These are phyloP conservation scores for Clupea harengus DNA, from an alignment of 2,113 vertebrate genomes.

Conservation along the genomic window DNA sequence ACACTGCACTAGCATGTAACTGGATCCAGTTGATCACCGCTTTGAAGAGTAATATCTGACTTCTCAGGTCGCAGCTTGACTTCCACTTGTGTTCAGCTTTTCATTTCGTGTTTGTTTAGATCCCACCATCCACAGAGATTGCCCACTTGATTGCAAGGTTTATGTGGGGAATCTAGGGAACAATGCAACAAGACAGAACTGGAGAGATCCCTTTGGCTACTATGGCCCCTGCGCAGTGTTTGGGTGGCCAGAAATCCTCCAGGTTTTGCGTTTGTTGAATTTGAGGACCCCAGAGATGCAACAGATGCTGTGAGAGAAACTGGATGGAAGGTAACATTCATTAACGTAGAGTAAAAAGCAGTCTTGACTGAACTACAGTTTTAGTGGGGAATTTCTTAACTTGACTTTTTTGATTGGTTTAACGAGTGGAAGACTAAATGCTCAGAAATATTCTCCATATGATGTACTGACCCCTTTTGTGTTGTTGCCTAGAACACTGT, in stretches of 20 bases:
- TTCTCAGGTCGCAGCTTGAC: too few relatives aligned
- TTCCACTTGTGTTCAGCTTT: background rate
- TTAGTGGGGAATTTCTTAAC: too few relatives aligned
- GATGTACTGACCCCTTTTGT: background rate
- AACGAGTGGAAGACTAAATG: background rate
- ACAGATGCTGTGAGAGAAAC: conserved; percentile 96
- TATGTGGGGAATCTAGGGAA: conserved; percentile 98
- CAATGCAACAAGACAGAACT: conserved; percentile 96
- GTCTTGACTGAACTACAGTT: too few relatives aligned
- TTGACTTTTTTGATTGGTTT: background rate
- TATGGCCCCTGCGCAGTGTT: conserved; percentile 92
- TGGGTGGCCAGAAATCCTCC: conserved; percentile 97
- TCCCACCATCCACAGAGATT: conserved; percentile 85
- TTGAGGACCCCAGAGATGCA: conserved; percentile 96
- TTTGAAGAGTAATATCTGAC: too few relatives aligned
- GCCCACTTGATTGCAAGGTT: conserved; percentile 97
- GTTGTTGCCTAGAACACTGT: conserved; percentile 75
- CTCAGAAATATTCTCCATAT: background rate
- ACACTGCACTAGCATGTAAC: too few relatives aligned
- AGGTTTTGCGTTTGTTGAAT: conserved; percentile 97
- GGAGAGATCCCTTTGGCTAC: conserved; percentile 93
- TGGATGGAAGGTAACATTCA: conserved; percentile 88
- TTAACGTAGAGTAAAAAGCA: too few relatives aligned
- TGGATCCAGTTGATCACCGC: too few relatives aligned
- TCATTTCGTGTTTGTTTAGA: conserved; percentile 51